These are phyloP conservation scores for Oryzias dopingdopingensis DNA, from an alignment of 2,797 vertebrate species.

Conservation along the genomic window DNA sequence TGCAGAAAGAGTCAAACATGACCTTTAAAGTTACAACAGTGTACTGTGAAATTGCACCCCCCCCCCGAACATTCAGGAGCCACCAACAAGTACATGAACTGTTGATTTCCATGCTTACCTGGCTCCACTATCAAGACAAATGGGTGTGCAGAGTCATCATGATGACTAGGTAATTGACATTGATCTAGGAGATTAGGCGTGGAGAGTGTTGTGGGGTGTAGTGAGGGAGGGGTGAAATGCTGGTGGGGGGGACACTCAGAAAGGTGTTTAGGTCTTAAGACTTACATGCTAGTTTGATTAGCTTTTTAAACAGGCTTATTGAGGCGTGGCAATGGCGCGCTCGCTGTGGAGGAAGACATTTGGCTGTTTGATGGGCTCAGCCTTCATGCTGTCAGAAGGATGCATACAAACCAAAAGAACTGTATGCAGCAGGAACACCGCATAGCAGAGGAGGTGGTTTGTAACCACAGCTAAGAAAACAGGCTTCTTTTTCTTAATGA, in stretches of 20 bases:
- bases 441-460: background rate
- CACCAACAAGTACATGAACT: constrained; percentile 35
- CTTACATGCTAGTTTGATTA: constrained; percentile 37
- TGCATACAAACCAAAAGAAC: background rate
- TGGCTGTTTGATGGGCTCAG: constrained; percentile 1
- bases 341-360: constrained; percentile 4
- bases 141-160: constrained; percentile 38
- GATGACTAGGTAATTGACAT: constrained; percentile 67
- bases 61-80: constrained; percentile 25
- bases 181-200: constrained; percentile 58
- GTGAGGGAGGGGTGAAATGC: background rate
- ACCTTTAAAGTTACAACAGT: constrained; percentile 75
- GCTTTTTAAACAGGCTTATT: constrained; percentile 35
- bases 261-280: constrained; percentile 17
- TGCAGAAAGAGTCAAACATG: constrained; percentile 74
- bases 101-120: constrained; percentile 57
- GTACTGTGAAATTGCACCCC: constrained; percentile 33
- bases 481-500: background rate
- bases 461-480: background rate
- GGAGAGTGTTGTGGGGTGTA: constrained; percentile 26
- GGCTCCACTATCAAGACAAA: constrained; percentile 65
- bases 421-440: background rate
- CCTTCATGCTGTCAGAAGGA: constrained; percentile 3
- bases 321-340: background rate
- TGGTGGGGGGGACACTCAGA: background rate